Percentiles rank a stretch among this genome's conserved stretches.
Evolutionary conservation across 2,113 vertebrate species (phyloP).

Genomic region (Bettongia penicillata): DNA sequence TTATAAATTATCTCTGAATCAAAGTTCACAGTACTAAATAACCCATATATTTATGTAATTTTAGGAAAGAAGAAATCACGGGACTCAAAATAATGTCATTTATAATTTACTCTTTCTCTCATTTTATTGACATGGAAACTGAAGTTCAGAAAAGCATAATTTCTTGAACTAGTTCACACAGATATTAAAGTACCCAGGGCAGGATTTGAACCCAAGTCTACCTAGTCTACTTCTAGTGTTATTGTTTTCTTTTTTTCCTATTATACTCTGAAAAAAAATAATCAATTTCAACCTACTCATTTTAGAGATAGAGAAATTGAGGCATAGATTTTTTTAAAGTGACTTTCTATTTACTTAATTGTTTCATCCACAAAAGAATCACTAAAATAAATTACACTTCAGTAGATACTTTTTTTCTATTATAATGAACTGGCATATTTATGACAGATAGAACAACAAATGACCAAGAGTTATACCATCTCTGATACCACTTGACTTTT

Average conservation of each 20-base stretch:
- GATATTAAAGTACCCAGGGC: no score
- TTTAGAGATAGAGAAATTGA: no score
- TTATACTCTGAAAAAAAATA: not conserved
- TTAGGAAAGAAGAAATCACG: no score
- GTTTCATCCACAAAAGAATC: not conserved
- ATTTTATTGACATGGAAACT: no score
- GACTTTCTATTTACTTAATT: not conserved
- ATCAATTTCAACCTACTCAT: no score
- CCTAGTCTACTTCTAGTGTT: not conserved
- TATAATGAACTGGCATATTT: not conserved
- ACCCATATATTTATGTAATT: no score
- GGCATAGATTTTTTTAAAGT: not conserved
- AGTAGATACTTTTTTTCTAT: not conserved
- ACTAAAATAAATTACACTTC: not conserved
- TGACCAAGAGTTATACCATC: not conserved
- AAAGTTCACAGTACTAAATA: no score
- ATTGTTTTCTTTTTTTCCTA: not conserved
- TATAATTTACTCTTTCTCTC: no score
- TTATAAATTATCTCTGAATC: no score
- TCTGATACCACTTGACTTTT: not conserved
- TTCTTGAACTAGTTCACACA: no score
- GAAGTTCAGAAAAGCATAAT: no score
- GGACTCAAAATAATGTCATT: no score
- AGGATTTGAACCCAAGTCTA: not conserved
- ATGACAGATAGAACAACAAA: not conserved